Percentiles rank a stretch among this genome's conserved stretches.
Conservation (phyloP, 1,140 invertebrate genomes). For the Sipha flava region DNA sequence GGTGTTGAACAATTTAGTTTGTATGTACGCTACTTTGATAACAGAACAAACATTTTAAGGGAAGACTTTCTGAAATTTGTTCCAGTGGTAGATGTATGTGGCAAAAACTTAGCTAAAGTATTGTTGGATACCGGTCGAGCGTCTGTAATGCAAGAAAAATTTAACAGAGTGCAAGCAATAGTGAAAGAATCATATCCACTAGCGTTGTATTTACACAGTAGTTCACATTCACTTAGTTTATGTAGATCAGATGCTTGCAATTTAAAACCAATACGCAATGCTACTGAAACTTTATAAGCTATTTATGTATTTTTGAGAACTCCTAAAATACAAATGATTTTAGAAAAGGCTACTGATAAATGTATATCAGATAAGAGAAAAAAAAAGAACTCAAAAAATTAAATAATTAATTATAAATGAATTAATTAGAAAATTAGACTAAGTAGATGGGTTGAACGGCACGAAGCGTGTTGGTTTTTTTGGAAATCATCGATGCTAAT, state of each 20-base stretch:
- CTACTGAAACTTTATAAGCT: neutral
- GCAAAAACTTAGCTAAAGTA: constrained; percentile 33
- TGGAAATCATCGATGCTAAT: too few relatives aligned
- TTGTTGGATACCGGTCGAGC: constrained; percentile 25
- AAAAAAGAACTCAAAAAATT: neutral
- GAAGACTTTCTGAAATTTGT: constrained; percentile 38
- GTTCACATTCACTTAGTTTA: constrained; percentile 11
- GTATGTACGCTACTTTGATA: constrained; percentile 34
- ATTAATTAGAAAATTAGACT: too few relatives aligned
- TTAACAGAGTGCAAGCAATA: constrained; percentile 35
- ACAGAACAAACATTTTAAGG: neutral
- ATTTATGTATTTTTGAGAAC: neutral
- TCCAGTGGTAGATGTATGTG: constrained; percentile 37
- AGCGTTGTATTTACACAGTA: neutral
- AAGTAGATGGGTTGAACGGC: too few relatives aligned
- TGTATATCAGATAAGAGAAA: neutral
- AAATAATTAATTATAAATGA: too few relatives aligned
- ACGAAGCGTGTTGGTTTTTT: too few relatives aligned
- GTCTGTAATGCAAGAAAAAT: constrained; percentile 31
- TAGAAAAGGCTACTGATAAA: neutral
- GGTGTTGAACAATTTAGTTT: constrained; percentile 34
- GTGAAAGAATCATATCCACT: neutral
- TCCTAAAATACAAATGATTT: neutral
- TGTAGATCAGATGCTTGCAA: neutral
- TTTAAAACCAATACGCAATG: constrained; percentile 10